Percentiles rank a stretch among this genome's conserved stretches.
Conservation (phyloP, 2,113 vertebrate genomes). For the Motacilla tschutschensis region DNA sequence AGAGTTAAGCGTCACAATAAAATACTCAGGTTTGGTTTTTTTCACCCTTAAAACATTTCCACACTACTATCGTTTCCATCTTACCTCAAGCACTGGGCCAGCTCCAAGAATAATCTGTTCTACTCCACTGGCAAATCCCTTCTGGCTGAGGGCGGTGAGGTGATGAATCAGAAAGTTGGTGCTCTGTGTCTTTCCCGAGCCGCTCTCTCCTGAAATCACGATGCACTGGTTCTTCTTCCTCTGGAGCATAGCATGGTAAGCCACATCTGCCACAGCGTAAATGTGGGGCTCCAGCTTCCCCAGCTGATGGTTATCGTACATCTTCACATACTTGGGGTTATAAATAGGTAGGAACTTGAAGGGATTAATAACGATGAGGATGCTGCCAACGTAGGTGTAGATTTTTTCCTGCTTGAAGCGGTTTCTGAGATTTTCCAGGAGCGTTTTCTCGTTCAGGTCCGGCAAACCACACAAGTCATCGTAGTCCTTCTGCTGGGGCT, state of each 20-base stretch:
- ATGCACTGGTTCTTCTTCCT: slow-evolving; percentile 94
- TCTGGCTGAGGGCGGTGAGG: slow-evolving; percentile 97
- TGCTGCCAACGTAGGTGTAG: slow-evolving; percentile 96
- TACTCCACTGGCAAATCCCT: slow-evolving; percentile 96
- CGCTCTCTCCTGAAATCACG: slow-evolving; percentile 96
- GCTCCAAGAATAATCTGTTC: slow-evolving; percentile 98
- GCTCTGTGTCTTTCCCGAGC: slow-evolving; percentile 97
- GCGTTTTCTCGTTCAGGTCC: slow-evolving; percentile 91
- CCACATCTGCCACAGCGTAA: slow-evolving; percentile 95
- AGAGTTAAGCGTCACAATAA: neutral
- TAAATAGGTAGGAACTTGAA: slow-evolving; percentile 98
- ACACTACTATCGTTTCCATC: neutral
- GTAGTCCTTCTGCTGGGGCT: slow-evolving; percentile 88
- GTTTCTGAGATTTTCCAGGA: slow-evolving; percentile 93
- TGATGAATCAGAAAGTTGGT: slow-evolving; percentile 99
- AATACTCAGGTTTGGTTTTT: neutral
- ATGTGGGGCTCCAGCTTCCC: slow-evolving; percentile 95
- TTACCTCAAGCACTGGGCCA: slow-evolving; percentile 97
- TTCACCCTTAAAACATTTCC: neutral
- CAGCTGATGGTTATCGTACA: slow-evolving; percentile 96
- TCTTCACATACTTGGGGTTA: slow-evolving; percentile 98
- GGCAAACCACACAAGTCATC: slow-evolving; percentile 91
- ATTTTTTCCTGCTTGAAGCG: slow-evolving; percentile 97
- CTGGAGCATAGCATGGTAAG: slow-evolving; percentile 96
- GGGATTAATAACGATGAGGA: slow-evolving; percentile 96